Percentiles rank a stretch among this genome's conserved stretches.
These are phyloP conservation scores for Lissonota sp. DNA, from an alignment of 2,888 invertebrate species.

Conservation along the genomic window DNA sequence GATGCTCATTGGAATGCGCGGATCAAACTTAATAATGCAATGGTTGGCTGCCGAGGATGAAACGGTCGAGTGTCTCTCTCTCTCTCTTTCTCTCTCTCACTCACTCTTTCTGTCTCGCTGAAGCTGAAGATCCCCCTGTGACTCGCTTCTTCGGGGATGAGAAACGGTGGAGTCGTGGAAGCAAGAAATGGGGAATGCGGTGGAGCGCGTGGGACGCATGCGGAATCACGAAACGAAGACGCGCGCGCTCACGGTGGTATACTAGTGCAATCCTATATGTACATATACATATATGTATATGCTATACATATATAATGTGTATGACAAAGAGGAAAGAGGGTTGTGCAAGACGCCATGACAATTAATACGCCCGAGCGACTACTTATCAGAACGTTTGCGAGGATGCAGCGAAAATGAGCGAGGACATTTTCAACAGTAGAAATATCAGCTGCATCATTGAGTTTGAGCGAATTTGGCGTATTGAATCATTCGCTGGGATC, in stretches of 20 bases:
- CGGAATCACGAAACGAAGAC: constrained; percentile 65
- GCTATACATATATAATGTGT: background rate
- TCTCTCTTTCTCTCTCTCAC: constrained; percentile 9
- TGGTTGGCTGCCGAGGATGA: constrained; percentile 62
- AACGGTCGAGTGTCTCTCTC: constrained; percentile 42
- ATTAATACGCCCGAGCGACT: constrained; percentile 60
- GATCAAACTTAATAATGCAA: constrained; percentile 82
- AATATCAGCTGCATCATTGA: background rate
- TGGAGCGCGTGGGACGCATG: constrained; percentile 74
- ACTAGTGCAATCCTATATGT: constrained; percentile 20
- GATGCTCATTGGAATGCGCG: constrained; percentile 79
- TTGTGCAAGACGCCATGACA: constrained; percentile 55
- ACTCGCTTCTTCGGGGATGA: constrained; percentile 48
- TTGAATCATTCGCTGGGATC: too few species aligned
- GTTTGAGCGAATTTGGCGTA: background rate
- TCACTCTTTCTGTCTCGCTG: background rate
- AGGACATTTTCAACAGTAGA: background rate
- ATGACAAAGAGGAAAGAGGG: background rate
- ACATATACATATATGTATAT: constrained; percentile 6
- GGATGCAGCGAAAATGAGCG: background rate
- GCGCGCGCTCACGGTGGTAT: constrained; percentile 51
- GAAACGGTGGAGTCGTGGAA: constrained; percentile 68
- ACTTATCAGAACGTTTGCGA: constrained; percentile 48
- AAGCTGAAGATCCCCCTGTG: constrained; percentile 30
- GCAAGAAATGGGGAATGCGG: constrained; percentile 68